These are phyloP conservation scores for Drosophila rufa DNA, from an alignment of 1,140 invertebrate species.

Conservation along the genomic window DNA sequence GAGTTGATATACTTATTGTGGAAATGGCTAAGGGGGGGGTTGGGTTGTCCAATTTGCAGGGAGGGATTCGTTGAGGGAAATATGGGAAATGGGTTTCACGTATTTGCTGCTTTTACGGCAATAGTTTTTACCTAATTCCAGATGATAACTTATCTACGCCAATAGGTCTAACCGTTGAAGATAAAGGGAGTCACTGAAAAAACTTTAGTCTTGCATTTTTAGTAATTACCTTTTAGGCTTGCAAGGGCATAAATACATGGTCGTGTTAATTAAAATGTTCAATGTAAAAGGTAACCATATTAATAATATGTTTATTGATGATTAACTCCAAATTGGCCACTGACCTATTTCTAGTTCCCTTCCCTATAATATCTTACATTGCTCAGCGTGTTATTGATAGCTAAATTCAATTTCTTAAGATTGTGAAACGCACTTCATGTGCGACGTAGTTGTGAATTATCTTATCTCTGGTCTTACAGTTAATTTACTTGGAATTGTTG, in stretches of 20 bases:
- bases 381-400: not conserved
- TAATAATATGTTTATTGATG: not conserved
- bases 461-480: conserved; percentile 22
- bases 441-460: conserved; percentile 20
- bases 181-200: not conserved
- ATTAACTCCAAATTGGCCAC: not conserved
- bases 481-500: conserved; percentile 1
- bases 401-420: not conserved
- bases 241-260: too few species aligned
- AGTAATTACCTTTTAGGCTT: too few species aligned
- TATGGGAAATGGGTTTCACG: not conserved
- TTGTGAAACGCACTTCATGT: not conserved
- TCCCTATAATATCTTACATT: not conserved
- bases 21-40: conserved; percentile 9
- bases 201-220: not conserved
- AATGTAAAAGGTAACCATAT: not conserved
- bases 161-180: not conserved
- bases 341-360: not conserved
- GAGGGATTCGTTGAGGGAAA: not conserved
- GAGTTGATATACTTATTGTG: conserved; percentile 2
- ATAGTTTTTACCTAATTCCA: conserved; percentile 8
- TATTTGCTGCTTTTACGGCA: not conserved
- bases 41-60: conserved; percentile 16
- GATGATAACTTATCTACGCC: not conserved
- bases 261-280: too few species aligned